Evolutionary conservation across 2,888 invertebrate species (phyloP).

Genomic region (Sinhomidia bicolor): DNA sequence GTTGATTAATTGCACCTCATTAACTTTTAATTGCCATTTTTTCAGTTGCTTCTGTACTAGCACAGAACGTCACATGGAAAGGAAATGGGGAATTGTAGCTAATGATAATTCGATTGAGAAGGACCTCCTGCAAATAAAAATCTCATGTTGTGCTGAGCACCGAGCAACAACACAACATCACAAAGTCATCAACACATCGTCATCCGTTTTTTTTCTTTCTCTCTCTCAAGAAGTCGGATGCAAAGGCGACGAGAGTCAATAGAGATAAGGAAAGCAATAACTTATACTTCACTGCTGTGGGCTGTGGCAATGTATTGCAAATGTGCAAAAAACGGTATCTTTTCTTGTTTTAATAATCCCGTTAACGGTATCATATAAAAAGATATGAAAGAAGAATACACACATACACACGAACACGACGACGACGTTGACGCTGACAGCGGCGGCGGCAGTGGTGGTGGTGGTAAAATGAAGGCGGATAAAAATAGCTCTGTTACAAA

Average conservation of each 20-base stretch:
- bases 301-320: constrained; percentile 12
- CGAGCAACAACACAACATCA: background rate
- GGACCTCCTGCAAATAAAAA: constrained; percentile 55
- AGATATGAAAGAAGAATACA: constrained; percentile 19
- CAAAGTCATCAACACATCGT: background rate
- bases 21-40: constrained; percentile 63
- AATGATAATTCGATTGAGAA: constrained; percentile 37
- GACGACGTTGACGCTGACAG: background rate
- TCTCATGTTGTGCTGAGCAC: background rate
- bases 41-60: background rate
- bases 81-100: background rate
- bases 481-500: constrained; percentile 67
- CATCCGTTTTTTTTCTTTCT: no score
- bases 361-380: constrained; percentile 30
- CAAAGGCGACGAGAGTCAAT: background rate
- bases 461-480: background rate
- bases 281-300: background rate
- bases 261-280: constrained; percentile 44
- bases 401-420: background rate
- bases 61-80: background rate
- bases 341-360: constrained; percentile 54
- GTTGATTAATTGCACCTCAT: constrained; percentile 70
- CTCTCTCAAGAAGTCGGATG: background rate
- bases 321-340: constrained; percentile 40
- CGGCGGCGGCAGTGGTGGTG: background rate